phyloP scores from a whole-genome alignment of 2,888 invertebrate species.

The Aporophyla lueneburgensis region DNA sequence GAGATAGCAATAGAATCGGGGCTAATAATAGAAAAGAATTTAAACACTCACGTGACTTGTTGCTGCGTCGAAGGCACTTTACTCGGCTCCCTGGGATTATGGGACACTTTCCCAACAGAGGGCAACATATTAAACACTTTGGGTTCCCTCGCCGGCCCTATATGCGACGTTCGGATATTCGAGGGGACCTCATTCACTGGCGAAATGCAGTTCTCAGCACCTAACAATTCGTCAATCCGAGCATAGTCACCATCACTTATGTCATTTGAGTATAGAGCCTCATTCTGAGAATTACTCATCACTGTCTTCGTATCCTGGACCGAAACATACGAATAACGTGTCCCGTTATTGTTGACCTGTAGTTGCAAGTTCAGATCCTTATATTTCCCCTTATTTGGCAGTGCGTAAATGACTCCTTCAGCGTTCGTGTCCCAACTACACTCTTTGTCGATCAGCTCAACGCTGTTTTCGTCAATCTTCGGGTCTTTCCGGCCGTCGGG shows the following conservation, averaged over 20 bases:
- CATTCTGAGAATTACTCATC: conserved; percentile 88
- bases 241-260: conserved; percentile 87
- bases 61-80: conserved; percentile 84
- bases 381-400: conserved; percentile 89
- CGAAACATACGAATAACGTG: conserved; percentile 87
- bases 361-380: conserved; percentile 87
- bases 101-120: conserved; percentile 85
- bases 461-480: conserved; percentile 85
- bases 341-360: conserved; percentile 88
- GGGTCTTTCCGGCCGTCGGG: conserved; percentile 74
- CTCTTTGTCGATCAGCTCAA: conserved; percentile 90
- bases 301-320: conserved; percentile 87
- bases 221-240: conserved; percentile 85
- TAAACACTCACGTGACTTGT: conserved; percentile 79
- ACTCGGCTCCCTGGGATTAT: conserved; percentile 80
- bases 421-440: conserved; percentile 91
- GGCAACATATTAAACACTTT: conserved; percentile 86
- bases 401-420: conserved; percentile 88
- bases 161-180: conserved; percentile 86
- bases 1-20: neutral
- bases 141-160: conserved; percentile 77
- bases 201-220: conserved; percentile 86
- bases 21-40: neutral
- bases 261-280: conserved; percentile 85
- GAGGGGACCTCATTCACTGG: conserved; percentile 82